Conservation (phyloP, 2,797 vertebrate species). For the Alectoris magna region DNA sequence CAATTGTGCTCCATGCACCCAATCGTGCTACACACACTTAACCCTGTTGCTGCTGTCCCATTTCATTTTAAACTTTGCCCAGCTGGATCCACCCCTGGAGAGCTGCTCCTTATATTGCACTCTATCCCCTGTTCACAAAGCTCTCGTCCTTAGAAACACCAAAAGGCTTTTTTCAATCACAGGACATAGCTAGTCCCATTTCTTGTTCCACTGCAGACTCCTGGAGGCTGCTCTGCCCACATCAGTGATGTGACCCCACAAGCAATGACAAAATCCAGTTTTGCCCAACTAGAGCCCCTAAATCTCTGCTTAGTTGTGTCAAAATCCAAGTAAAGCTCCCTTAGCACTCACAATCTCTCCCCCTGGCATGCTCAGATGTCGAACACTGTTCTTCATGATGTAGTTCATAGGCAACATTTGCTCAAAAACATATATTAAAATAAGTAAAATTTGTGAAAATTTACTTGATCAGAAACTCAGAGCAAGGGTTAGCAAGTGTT, state of each 20-base stretch:
- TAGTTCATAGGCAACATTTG: neutral
- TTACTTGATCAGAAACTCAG: neutral
- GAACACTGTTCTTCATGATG: neutral
- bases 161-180: neutral
- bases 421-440: neutral
- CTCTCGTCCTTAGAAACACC: neutral
- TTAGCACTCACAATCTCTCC: neutral
- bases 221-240: neutral
- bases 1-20: neutral
- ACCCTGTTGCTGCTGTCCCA: neutral
- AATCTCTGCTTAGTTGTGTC: neutral
- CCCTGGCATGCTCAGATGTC: neutral
- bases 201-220: neutral
- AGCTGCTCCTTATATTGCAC: neutral
- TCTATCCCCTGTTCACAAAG: neutral
- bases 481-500: neutral
- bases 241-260: neutral
- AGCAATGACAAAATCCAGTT: neutral
- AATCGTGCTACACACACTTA: neutral
- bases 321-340: neutral
- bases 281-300: neutral
- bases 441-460: neutral
- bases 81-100: neutral
- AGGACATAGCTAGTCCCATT: neutral
- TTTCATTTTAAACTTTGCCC: neutral